Percentiles rank a stretch among this genome's conserved stretches.
Evolutionary conservation across 2,888 invertebrate genomes (phyloP).

Genomic region (Psococerastis gibbosa): DNA sequence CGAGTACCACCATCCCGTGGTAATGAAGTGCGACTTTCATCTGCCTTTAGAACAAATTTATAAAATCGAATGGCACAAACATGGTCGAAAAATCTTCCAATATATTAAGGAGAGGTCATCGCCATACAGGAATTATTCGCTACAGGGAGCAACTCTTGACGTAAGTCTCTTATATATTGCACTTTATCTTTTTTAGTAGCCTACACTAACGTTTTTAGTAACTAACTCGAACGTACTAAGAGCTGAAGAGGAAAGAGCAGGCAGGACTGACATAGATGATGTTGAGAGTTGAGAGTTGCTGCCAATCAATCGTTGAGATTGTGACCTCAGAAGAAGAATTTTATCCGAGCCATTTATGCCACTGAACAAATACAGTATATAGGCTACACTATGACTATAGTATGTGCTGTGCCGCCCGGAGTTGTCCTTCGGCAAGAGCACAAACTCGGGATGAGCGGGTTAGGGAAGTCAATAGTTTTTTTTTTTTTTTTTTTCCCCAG

Average conservation of each 20-base stretch:
- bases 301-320: too few relatives aligned
- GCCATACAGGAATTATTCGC: constrained; percentile 46
- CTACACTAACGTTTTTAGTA: background rate
- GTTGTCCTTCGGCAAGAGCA: too few relatives aligned
- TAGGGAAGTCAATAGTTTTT: too few relatives aligned
- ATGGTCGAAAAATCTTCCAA: constrained; percentile 57
- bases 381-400: too few relatives aligned
- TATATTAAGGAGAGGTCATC: constrained; percentile 59
- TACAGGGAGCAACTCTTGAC: constrained; percentile 53
- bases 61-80: constrained; percentile 57
- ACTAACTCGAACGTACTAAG: too few relatives aligned
- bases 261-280: background rate
- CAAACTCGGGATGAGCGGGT: too few relatives aligned
- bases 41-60: constrained; percentile 52
- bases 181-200: background rate
- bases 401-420: too few relatives aligned
- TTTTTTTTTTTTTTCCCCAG: too few relatives aligned
- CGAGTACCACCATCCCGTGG: constrained; percentile 36
- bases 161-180: constrained; percentile 34
- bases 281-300: background rate
- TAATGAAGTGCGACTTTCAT: constrained; percentile 55
- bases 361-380: too few relatives aligned
- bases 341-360: background rate
- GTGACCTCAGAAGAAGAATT: too few relatives aligned
- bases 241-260: too few relatives aligned